Conservation (phyloP, 1,140 invertebrate species). For the Meloidogyne exigua region DNA sequence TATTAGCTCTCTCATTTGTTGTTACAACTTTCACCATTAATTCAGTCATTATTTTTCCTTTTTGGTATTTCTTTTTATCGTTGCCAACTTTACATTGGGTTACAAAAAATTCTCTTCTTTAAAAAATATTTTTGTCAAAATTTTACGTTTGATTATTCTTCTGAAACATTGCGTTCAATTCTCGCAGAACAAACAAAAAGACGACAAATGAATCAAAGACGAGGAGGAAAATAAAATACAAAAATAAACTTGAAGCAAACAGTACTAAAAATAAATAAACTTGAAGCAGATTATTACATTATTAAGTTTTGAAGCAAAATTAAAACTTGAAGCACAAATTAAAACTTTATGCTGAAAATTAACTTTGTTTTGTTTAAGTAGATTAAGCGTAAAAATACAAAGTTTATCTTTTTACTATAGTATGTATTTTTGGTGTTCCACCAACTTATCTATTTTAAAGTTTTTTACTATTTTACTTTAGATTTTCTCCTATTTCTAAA, state of each 20-base stretch:
- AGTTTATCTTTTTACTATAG: too few species aligned
- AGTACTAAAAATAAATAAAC: too few species aligned
- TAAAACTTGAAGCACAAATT: too few species aligned
- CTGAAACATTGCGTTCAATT: conserved; percentile 49
- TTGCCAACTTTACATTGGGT: background rate
- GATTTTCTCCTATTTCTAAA: too few species aligned
- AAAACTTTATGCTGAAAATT: too few species aligned
- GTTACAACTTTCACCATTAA: conserved; percentile 21
- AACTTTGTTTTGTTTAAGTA: too few species aligned
- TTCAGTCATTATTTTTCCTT: conserved; percentile 14
- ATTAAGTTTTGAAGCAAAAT: too few species aligned
- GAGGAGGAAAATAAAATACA: background rate
- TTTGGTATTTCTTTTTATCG: conserved; percentile 28
- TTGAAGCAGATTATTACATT: too few species aligned
- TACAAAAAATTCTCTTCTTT: background rate
- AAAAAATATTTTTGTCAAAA: background rate
- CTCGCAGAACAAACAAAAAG: conserved; percentile 44
- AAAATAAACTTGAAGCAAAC: background rate
- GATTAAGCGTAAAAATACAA: too few species aligned
- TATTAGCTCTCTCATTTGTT: conserved; percentile 22
- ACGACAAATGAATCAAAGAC: conserved; percentile 29
- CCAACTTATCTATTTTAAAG: too few species aligned
- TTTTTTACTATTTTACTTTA: too few species aligned
- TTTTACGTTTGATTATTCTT: conserved; percentile 35
- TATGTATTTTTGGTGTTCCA: too few species aligned